Base-by-base conservation (phyloP, 2,888 invertebrate genomes). In the Sesia apiformis region DNA sequence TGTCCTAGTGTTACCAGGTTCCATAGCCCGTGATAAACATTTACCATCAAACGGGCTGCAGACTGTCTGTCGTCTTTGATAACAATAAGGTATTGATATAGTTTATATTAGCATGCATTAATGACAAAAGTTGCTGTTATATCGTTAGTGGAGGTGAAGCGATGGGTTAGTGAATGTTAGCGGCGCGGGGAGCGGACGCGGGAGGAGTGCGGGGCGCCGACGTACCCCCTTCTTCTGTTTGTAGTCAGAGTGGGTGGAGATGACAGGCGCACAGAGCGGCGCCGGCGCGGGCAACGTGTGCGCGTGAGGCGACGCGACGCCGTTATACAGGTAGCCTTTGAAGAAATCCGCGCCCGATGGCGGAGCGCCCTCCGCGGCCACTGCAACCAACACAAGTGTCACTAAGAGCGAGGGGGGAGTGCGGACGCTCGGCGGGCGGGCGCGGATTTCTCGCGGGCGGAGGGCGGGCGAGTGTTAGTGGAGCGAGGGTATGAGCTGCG, bases 321-420 rank as follows among this genome's bases (percentile, higher is more conserved):
- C 92, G 92, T 92, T 94, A 94, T 91, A 94, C 92, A 91, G 91
- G 93, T 91, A 93, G 92, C 91, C 93, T 93, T 95, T 95, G 95
- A 93, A 95, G 94, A 93, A 93, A 92, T 95, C 95, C 93, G 92
- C 92, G 92, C 93, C 93, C 23, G 23, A 23, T 92, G 93, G 92
- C 93, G 93, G 92, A 90, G 92, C 92, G 90, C 93, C 93, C 91
- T 93, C 94, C 90, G 93, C 93, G 92, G 94, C 94, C 94, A 94
- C 94, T 94, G 94, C 90, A 94, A 93, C 74, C 91, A 90, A 86
- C 78, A 83, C 76, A 73, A 71, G 69, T 59, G 66, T 66, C 69
- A 73, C 67, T 72, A 68, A 72, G 56, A 8, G 55, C 43, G 43
- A 43, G 40, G 63, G 65, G 58, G 60, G 58, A 61, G 57, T 53